These are phyloP conservation scores for Scelioninae gen. 1 DNA, from an alignment of 2,888 invertebrate species.

Conservation along the genomic window DNA sequence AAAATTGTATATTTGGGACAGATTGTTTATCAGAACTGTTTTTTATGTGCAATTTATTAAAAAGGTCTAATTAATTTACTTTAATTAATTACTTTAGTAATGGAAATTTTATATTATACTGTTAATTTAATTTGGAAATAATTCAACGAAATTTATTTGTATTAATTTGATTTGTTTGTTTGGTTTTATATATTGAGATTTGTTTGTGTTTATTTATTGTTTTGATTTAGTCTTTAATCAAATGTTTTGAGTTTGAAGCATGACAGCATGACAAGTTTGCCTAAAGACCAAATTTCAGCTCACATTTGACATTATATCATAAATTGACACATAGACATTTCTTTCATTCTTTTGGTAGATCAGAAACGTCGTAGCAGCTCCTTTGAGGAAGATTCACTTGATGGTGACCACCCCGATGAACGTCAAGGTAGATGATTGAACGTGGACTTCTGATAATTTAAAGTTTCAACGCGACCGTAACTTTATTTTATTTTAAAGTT, in stretches of 20 bases:
- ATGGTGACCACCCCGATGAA: conserved; percentile 82
- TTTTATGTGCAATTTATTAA: no score
- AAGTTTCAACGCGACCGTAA: conserved; percentile 41
- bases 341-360: conserved; percentile 82
- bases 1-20: background rate
- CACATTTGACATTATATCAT: conserved; percentile 7
- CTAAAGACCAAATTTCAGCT: conserved; percentile 27
- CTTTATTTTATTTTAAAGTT: conserved; percentile 41
- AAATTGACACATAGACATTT: conserved; percentile 67
- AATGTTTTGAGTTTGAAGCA: conserved; percentile 34
- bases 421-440: conserved; percentile 80
- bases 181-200: no score
- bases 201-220: no score
- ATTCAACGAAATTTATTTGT: background rate
- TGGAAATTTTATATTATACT: no score
- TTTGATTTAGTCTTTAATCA: background rate
- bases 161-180: no score
- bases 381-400: conserved; percentile 83
- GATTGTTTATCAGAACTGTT: no score
- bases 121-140: conserved; percentile 3
- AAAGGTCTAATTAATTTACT: no score
- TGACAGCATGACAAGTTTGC: conserved; percentile 44
- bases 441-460: conserved; percentile 51
- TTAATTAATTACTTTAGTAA: no score
- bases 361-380: conserved; percentile 82